phyloP scores from a whole-genome alignment of 1,140 invertebrate genomes.

The Pararge aegeria region DNA sequence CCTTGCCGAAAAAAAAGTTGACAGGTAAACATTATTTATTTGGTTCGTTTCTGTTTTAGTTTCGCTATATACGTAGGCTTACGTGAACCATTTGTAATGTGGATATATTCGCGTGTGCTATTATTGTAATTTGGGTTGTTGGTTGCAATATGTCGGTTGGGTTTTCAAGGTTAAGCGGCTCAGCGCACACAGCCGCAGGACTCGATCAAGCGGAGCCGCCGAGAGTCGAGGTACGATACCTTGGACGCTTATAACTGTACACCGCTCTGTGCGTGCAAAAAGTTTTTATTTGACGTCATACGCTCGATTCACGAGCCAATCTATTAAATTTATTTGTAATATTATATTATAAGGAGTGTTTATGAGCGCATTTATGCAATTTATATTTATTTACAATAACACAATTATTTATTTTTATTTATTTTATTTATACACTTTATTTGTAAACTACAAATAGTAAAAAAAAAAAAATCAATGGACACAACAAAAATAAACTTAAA shows the following conservation, averaged over 20 bases:
- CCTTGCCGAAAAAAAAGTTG: slow-evolving; percentile 64
- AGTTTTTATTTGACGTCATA: neutral
- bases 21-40: slow-evolving; percentile 72
- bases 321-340: no score
- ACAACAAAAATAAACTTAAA: no score
- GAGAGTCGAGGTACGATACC: slow-evolving; percentile 45
- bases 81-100: neutral
- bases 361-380: no score
- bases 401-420: no score
- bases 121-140: slow-evolving; percentile 11
- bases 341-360: no score
- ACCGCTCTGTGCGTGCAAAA: slow-evolving; percentile 20
- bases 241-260: slow-evolving; percentile 52
- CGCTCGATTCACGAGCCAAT: no score
- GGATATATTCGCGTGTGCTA: neutral
- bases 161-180: slow-evolving; percentile 65
- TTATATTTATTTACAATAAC: no score
- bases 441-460: no score
- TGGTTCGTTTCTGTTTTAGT: neutral
- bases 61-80: neutral
- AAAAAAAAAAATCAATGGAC: no score
- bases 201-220: slow-evolving; percentile 42
- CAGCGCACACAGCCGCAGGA: slow-evolving; percentile 42
- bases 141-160: slow-evolving; percentile 12
- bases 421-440: no score